phyloP scores from a whole-genome alignment of 2,797 vertebrate genomes.

The Oreonectes daqikongensis region DNA sequence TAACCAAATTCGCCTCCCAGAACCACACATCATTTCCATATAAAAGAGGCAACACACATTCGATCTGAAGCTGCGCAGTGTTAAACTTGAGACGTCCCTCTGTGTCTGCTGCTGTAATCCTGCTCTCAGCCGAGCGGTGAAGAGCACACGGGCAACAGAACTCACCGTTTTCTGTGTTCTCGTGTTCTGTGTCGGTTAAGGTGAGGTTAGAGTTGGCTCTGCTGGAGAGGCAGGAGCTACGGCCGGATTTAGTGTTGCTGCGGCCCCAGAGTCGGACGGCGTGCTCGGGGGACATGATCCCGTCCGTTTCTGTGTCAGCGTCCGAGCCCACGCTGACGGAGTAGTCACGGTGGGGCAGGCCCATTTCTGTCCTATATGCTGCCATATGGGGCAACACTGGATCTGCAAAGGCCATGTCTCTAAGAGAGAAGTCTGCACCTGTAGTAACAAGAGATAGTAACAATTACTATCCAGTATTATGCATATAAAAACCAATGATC shows the following conservation, averaged over 20 bases:
- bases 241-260: constrained; percentile 88
- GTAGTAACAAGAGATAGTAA: background rate
- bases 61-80: background rate
- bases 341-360: constrained; percentile 90
- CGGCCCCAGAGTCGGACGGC: constrained; percentile 90
- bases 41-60: constrained; percentile 24
- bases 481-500: background rate
- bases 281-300: constrained; percentile 90
- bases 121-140: constrained; percentile 22
- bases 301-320: constrained; percentile 90
- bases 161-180: constrained; percentile 95
- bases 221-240: constrained; percentile 96
- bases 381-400: constrained; percentile 84
- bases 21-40: constrained; percentile 37
- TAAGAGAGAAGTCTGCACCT: constrained; percentile 91
- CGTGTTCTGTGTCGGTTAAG: constrained; percentile 95
- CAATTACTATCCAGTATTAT: background rate
- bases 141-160: background rate
- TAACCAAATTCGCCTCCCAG: constrained; percentile 28
- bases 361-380: constrained; percentile 86
- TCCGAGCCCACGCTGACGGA: constrained; percentile 90
- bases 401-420: constrained; percentile 90
- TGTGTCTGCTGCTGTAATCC: background rate
- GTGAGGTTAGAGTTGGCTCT: constrained; percentile 98
- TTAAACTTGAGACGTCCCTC: constrained; percentile 24